These are phyloP conservation scores for Hepsetus odoe DNA, from an alignment of 2,113 vertebrate genomes.

Conservation along the genomic window DNA sequence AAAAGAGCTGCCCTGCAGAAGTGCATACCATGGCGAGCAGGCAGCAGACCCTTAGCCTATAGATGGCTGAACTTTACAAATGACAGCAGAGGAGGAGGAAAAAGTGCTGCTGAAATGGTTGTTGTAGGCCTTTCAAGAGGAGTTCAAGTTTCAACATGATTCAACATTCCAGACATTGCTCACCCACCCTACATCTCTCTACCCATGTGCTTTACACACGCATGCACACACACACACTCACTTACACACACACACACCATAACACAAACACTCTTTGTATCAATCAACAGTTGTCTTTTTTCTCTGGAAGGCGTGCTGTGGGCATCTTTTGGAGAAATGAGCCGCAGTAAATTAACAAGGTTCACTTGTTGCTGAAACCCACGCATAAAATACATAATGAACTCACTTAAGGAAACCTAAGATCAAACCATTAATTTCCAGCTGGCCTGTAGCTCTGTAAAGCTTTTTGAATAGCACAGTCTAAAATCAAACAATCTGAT, in stretches of 20 bases:
- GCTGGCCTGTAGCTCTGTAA: not conserved
- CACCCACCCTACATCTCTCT: slow-evolving; percentile 63
- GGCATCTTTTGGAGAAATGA: slow-evolving; percentile 51
- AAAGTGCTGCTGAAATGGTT: slow-evolving; percentile 41
- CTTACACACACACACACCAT: slow-evolving; percentile 33
- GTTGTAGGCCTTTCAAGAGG: slow-evolving; percentile 63
- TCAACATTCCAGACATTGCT: slow-evolving; percentile 76
- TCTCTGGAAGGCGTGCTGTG: slow-evolving; percentile 38
- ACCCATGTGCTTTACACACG: slow-evolving; percentile 16
- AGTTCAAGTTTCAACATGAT: slow-evolving; percentile 77
- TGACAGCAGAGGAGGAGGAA: slow-evolving; percentile 60
- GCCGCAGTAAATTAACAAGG: slow-evolving; percentile 41
- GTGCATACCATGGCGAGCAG: slow-evolving; percentile 44
- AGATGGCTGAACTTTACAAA: slow-evolving; percentile 62
- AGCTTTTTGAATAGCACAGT: slow-evolving; percentile 1
- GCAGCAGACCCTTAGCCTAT: slow-evolving; percentile 59
- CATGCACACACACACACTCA: slow-evolving; percentile 34
- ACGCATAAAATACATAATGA: slow-evolving; percentile 30
- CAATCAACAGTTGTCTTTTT: slow-evolving; percentile 57
- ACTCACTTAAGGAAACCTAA: slow-evolving; percentile 35
- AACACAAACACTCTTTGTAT: slow-evolving; percentile 56
- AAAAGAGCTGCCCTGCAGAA: slow-evolving; percentile 24
- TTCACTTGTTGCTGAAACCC: slow-evolving; percentile 32
- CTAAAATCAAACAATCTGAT: not conserved
- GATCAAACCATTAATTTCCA: slow-evolving; percentile 33